Percentiles rank a stretch among this genome's conserved stretches.
These are phyloP conservation scores for Troides oblongomaculatus DNA, from an alignment of 2,888 invertebrate genomes.

Conservation along the genomic window DNA sequence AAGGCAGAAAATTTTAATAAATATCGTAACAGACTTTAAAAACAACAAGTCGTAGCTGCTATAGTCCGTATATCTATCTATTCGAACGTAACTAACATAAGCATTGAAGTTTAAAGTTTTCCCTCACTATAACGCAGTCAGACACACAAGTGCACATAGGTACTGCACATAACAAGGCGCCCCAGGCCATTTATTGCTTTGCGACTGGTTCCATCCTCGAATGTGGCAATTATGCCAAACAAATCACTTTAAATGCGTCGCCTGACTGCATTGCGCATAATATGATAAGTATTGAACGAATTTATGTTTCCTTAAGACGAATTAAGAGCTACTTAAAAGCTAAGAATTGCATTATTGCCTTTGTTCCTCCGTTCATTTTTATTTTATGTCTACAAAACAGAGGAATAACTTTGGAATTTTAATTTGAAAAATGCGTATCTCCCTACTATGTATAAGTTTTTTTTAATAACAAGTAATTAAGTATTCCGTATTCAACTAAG, in stretches of 20 bases:
- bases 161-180: slow-evolving; percentile 29
- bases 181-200: slow-evolving; percentile 49
- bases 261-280: slow-evolving; percentile 62
- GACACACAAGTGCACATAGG: slow-evolving; percentile 17
- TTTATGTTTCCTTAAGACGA: slow-evolving; percentile 29
- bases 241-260: slow-evolving; percentile 66
- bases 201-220: slow-evolving; percentile 46
- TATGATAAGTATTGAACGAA: slow-evolving; percentile 42
- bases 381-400: not conserved
- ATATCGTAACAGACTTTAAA: slow-evolving; percentile 9
- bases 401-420: not conserved
- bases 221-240: slow-evolving; percentile 62
- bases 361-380: slow-evolving; percentile 1
- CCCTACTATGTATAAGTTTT: too few relatives aligned
- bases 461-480: too few relatives aligned
- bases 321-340: slow-evolving; percentile 23
- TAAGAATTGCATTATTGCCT: slow-evolving; percentile 5
- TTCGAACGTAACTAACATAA: slow-evolving; percentile 1
- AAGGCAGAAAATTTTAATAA: not conserved
- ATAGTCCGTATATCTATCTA: not conserved
- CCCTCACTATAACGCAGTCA: slow-evolving; percentile 26
- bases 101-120: slow-evolving; percentile 29
- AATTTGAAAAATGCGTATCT: not conserved
- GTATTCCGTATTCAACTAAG: too few relatives aligned
- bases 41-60: slow-evolving; percentile 8